phyloP scores from a whole-genome alignment of 1,140 invertebrate genomes.

The Lasioglossum baleicum region DNA sequence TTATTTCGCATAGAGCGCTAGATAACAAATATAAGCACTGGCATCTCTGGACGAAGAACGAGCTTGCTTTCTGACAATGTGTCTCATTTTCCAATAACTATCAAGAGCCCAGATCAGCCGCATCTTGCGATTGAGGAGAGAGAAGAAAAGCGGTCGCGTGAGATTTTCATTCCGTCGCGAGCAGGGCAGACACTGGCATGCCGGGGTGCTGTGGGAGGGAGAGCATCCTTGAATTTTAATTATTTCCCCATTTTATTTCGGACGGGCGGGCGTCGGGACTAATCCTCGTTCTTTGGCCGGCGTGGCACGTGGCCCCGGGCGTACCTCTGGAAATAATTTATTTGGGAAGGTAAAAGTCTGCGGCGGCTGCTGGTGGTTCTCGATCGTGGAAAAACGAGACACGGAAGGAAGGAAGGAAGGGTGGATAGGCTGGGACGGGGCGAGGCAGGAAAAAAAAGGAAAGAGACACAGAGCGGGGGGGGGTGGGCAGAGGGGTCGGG shows the following conservation, averaged over 20 bases:
- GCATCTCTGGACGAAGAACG: too few species aligned
- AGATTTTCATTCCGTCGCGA: neutral
- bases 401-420: neutral
- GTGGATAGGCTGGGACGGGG: neutral
- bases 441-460: neutral
- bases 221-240: constrained; percentile 27
- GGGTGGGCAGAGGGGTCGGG: neutral
- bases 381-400: constrained; percentile 1
- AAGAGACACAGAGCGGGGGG: too few species aligned
- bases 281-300: neutral
- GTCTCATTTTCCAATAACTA: too few species aligned
- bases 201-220: neutral
- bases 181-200: too few species aligned
- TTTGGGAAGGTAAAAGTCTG: constrained; percentile 10
- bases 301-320: constrained; percentile 13
- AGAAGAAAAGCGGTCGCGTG: neutral
- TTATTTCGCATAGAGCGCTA: too few species aligned
- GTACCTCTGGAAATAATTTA: constrained; percentile 17
- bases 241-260: constrained; percentile 22
- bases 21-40: too few species aligned
- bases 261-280: neutral
- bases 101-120: too few species aligned
- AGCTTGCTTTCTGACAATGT: too few species aligned
- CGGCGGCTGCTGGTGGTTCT: neutral
- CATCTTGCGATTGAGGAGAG: neutral